Evolutionary conservation across 2,888 invertebrate genomes (phyloP), one percentile per base, ranked within the genome.

Genomic region (Plusia festucae): DNA sequence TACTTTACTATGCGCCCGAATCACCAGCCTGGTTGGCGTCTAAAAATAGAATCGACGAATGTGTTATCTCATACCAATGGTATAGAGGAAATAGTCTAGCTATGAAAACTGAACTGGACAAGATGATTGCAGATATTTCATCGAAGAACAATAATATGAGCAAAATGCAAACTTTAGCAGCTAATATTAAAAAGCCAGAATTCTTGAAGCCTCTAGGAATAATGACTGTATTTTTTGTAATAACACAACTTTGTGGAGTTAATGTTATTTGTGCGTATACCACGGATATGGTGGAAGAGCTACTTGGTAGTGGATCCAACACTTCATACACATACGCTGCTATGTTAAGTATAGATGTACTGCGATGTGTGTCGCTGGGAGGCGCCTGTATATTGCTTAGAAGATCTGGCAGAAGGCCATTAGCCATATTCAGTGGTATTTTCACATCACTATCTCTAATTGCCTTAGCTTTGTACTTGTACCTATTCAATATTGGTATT

Each of bases 221-320:
- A 63, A 95, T 97, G 90, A 95, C 96, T 66, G 90, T 95, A 0
- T 96, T 97, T 72, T 97, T 97, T 79, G 91, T 96, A 1, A 95
- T 96, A 52, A 96, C 96, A 9, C 97, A 97, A 84, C 95, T 97
- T 67, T 96, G 96, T 11, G 97, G 97, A 24, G 96, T 97, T 6
- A 97, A 97, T 80, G 97, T 97, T 0, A 95, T 97, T 22, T 96
- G 96, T 53, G 97, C 97, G 1, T 97, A 97, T 79, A 97, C 97
- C 0, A 96, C 97, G 1, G 94, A 95, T 55, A 96, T 97, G 82
- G 96, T 97, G 91, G 91, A 95, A 61, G 95, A 94, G 52, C 92
- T 97, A 0, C 96, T 96, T 5, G 95, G 96, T 1, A 91, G 91
- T 13, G 83, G 82, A 44, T 81, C 84, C 0, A 93, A 96, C 18